These are phyloP conservation scores for Brenthis hecate DNA, from an alignment of 2,888 invertebrate genomes.

Conservation along the genomic window DNA sequence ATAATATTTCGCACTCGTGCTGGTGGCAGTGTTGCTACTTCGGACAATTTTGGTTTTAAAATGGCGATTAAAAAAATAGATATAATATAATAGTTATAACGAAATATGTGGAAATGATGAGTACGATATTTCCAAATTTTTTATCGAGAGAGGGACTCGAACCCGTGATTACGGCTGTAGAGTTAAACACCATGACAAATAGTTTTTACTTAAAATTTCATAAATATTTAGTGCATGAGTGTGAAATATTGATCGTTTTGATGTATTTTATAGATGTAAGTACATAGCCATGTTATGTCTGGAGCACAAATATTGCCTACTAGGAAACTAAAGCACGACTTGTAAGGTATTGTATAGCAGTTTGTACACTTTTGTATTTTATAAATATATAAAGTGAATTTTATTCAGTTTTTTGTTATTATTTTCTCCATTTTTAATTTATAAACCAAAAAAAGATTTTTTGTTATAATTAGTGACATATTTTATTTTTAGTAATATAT, in stretches of 20 bases:
- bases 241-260: constrained; percentile 3
- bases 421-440: constrained; percentile 3
- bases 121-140: too few species aligned
- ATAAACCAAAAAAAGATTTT: neutral
- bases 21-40: too few species aligned
- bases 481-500: neutral
- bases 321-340: constrained; percentile 40
- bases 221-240: neutral
- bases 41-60: neutral
- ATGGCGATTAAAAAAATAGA: too few species aligned
- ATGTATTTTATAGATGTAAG: constrained; percentile 1
- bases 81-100: too few species aligned
- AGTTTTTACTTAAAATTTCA: too few species aligned
- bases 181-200: too few species aligned
- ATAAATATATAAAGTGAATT: constrained; percentile 68
- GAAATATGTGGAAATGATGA: too few species aligned
- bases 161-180: too few species aligned
- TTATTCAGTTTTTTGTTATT: constrained; percentile 46
- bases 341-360: constrained; percentile 50
- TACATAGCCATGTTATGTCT: constrained; percentile 6
- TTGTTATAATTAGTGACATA: neutral
- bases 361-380: constrained; percentile 76
- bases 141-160: too few species aligned
- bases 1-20: too few species aligned
- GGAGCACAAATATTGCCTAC: constrained; percentile 59